Conservation (phyloP, 2,888 invertebrate species). For the Coelinius sp. region DNA sequence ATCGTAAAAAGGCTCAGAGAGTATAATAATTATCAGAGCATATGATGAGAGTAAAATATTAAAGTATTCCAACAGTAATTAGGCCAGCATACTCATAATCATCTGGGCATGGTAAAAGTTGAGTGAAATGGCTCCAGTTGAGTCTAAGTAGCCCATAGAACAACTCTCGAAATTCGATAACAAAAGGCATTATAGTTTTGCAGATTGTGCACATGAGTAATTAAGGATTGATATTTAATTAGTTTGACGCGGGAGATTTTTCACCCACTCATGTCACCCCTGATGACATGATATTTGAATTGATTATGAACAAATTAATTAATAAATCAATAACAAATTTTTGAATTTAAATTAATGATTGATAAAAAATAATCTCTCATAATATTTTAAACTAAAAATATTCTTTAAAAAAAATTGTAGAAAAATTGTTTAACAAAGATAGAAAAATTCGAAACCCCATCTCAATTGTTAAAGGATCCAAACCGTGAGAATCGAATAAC, state of each 20-base stretch:
- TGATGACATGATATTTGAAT: no score
- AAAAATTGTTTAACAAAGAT: not conserved
- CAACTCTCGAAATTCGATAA: not conserved
- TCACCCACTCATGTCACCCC: not conserved
- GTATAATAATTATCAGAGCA: constrained; percentile 5
- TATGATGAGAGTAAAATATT: not conserved
- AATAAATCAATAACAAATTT: no score
- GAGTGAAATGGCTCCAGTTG: not conserved
- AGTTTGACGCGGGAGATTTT: not conserved
- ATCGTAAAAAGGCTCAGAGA: no score
- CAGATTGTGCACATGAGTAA: not conserved
- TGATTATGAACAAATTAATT: no score
- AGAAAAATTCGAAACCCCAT: not conserved
- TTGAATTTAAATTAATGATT: no score
- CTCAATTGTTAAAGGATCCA: not conserved
- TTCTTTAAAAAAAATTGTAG: no score
- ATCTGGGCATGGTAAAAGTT: no score
- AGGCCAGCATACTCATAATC: no score
- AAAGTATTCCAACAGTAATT: not conserved
- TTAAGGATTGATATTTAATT: not conserved
- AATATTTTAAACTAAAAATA: no score
- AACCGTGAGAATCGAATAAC: not conserved
- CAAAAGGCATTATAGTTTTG: not conserved
- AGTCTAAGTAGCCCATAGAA: not conserved
- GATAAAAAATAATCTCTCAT: no score